phyloP scores from a whole-genome alignment of 2,797 vertebrate genomes.

The Toxotes lorentzi region DNA sequence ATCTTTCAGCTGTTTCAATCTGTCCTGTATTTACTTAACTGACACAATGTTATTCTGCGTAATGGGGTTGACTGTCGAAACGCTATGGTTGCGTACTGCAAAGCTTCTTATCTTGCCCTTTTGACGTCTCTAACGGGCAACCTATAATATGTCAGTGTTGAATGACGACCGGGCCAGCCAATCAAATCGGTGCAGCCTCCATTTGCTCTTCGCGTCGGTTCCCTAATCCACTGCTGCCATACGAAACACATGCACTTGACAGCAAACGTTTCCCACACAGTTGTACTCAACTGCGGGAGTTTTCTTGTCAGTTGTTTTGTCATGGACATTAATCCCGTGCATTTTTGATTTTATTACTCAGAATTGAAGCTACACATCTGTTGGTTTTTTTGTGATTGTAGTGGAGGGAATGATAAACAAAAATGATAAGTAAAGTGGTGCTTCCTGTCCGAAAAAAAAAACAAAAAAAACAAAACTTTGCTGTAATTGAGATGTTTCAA shows the following conservation, averaged over 20 bases:
- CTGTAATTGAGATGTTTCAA: background rate
- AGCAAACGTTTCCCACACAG: conserved; percentile 36
- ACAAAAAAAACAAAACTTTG: background rate
- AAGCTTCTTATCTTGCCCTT: conserved; percentile 67
- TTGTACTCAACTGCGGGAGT: conserved; percentile 1
- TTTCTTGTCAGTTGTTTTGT: conserved; percentile 20
- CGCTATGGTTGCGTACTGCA: background rate
- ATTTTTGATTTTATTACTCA: background rate
- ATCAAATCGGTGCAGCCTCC: conserved; percentile 74
- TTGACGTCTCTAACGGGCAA: conserved; percentile 66
- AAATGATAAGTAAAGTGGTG: background rate
- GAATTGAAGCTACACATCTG: background rate
- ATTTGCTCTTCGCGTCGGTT: conserved; percentile 78
- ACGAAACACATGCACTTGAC: conserved; percentile 69
- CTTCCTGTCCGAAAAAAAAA: background rate
- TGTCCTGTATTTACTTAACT: background rate
- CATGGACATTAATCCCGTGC: background rate
- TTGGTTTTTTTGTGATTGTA: background rate
- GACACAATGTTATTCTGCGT: background rate
- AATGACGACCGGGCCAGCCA: conserved; percentile 74
- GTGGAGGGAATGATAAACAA: background rate
- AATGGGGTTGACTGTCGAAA: background rate
- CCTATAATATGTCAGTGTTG: conserved; percentile 52
- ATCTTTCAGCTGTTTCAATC: conserved; percentile 20
- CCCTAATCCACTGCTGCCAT: conserved; percentile 62